Base-by-base conservation (phyloP, 2,113 vertebrate species). In the Tilapia sparmanii region DNA sequence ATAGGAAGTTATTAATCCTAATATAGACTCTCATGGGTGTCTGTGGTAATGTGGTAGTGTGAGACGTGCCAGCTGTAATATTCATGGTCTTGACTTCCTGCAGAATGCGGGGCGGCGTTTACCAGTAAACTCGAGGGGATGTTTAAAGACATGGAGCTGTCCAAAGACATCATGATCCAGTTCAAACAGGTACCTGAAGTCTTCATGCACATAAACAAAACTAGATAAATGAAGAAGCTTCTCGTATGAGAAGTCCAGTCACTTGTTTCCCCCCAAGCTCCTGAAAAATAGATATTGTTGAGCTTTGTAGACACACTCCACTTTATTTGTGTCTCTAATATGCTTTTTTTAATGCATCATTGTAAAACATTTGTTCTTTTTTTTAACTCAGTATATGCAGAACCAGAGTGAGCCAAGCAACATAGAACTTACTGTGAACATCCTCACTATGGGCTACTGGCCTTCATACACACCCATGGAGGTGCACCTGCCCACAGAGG, bases 111-210 rank as follows among this genome's bases (percentile, higher is more conserved):
- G 82, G 98, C 98, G 90, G 99, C 98, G 38, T 99, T 99, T 92
- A 99, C 99, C 91, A 99, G 98, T 94, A 99, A 99, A 95, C 97
- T 99, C 83, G 98, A 99, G 96, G 99, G 99, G 92, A 99, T 99
- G 99, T 99, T 99, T 95, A 99, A 99, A 94, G 99, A 99, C 95
- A 99, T 99, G 98, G 99, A 99, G 81, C 97, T 99, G 92, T 99
- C 99, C 81, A 99, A 99, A 97, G 99, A 99, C 92, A 98, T 99
- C 90, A 99, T 99, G 99, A 98, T 99, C 95, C 99, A 99, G 81
- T 99, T 99, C 95, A 99, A 99, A 97, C 99, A 99, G 95, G 95
- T 95, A 88, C n/a, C 7, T 40, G 3, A 45, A 19, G 6, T 33
- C 59, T 79, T 29, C 68, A 5, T 12, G 31, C 29, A 42, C 12